Percentiles rank a stretch among this genome's conserved stretches.
Conservation (phyloP, 1,140 invertebrate species). For the Cydia fagiglandana region DNA sequence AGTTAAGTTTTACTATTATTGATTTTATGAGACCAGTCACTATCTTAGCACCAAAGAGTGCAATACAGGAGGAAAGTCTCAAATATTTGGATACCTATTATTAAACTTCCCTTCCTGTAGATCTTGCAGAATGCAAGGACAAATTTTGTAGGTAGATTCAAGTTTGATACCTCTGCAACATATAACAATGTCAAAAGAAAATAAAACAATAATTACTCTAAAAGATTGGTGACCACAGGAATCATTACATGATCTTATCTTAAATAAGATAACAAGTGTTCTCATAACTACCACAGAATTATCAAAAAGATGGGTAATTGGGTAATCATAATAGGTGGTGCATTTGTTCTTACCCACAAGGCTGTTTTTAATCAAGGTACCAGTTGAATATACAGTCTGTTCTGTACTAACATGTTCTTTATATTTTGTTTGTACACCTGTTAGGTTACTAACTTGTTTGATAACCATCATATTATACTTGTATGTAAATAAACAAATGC, state of each 20-base stretch:
- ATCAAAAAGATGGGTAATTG: slow-evolving; percentile 8
- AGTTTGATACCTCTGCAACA: not conserved
- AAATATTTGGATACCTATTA: no score
- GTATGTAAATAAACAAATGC: slow-evolving; percentile 26
- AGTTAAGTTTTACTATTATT: no score
- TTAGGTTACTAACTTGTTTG: slow-evolving; percentile 17
- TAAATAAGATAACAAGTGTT: not conserved
- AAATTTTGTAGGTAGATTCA: not conserved
- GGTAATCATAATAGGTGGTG: slow-evolving; percentile 2
- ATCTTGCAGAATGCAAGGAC: not conserved
- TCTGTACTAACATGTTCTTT: not conserved
- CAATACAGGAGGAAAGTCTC: no score
- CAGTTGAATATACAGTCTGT: not conserved
- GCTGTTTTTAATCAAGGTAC: not conserved
- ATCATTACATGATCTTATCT: not conserved
- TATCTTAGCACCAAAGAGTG: no score
- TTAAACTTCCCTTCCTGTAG: no score
- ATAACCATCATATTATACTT: slow-evolving; percentile 17
- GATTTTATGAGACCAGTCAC: no score
- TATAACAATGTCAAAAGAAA: not conserved
- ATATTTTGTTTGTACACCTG: not conserved
- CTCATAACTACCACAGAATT: not conserved
- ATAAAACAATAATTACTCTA: not conserved
- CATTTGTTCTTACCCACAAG: slow-evolving; percentile 10
- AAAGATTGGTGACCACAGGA: not conserved